Conservation (phyloP, 2,113 vertebrate species). For the Misgurnus mizolepis region DNA sequence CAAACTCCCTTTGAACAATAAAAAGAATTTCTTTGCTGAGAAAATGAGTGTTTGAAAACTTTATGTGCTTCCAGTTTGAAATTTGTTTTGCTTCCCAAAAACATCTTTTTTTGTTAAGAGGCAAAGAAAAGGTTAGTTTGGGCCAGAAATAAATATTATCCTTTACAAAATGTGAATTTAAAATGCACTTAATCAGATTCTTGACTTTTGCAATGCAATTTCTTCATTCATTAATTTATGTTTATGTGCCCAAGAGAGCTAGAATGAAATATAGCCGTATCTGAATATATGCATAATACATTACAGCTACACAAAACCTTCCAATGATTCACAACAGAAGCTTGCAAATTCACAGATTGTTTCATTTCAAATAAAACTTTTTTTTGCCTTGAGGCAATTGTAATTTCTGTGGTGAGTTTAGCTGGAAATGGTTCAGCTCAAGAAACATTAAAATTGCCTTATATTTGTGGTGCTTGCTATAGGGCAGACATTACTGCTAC, state of each 20-base stretch:
- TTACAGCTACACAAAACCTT: too few species aligned
- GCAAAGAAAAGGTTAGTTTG: too few species aligned
- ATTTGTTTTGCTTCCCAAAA: not conserved
- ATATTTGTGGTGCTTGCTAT: not conserved
- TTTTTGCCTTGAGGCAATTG: not conserved
- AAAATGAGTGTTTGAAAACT: slow-evolving; percentile 55
- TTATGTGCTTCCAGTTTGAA: not conserved
- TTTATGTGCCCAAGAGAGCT: not conserved
- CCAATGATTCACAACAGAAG: not conserved
- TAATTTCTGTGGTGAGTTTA: not conserved
- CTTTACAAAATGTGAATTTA: not conserved
- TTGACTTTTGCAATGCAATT: not conserved
- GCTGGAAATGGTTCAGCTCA: not conserved
- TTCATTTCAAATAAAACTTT: not conserved
- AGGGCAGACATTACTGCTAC: not conserved
- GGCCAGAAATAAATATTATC: not conserved
- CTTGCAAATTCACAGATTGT: not conserved
- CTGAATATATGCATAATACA: too few species aligned
- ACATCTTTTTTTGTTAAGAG: too few species aligned
- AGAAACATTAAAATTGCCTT: not conserved
- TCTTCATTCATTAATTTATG: not conserved
- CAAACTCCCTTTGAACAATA: slow-evolving; percentile 74
- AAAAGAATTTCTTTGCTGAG: slow-evolving; percentile 77
- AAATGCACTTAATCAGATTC: too few species aligned
- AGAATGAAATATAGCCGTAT: not conserved